Percentiles rank a stretch among this genome's conserved stretches.
phyloP scores from a whole-genome alignment of 2,797 vertebrate species.

The Lithobates pipiens region DNA sequence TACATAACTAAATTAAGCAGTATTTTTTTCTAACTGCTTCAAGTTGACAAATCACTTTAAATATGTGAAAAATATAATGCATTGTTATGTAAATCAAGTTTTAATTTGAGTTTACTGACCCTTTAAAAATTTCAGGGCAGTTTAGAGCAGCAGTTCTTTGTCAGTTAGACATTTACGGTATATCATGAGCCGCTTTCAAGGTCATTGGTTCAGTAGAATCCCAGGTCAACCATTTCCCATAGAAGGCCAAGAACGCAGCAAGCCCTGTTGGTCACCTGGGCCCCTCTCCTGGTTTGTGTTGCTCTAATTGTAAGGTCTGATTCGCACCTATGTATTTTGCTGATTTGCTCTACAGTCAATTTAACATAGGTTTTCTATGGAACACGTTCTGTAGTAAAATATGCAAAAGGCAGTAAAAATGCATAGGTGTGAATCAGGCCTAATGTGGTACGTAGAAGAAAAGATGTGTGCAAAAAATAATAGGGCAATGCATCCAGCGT shows the following conservation, averaged over 20 bases:
- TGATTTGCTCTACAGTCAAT: no score
- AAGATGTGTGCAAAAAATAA: no score
- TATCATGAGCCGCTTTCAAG: not conserved
- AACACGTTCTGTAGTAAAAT: no score
- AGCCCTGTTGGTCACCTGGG: not conserved
- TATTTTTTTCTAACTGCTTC: not conserved
- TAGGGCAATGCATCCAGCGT: no score
- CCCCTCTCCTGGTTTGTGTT: not conserved
- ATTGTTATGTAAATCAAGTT: not conserved
- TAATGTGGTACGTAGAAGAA: no score
- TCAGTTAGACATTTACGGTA: not conserved
- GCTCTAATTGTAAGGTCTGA: not conserved
- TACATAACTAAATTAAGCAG: not conserved
- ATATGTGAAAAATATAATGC: not conserved
- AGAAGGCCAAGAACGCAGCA: not conserved
- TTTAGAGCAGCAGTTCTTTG: not conserved
- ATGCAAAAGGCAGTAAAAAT: no score
- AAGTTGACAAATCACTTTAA: not conserved
- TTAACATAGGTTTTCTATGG: no score
- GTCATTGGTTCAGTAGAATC: not conserved
- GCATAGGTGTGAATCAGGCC: no score
- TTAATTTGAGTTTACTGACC: not conserved
- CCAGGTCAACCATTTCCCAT: not conserved
- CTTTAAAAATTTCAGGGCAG: not conserved
- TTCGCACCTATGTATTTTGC: no score